Evolutionary conservation across 2,113 vertebrate species (phyloP), one percentile per base, ranked within the genome.

Genomic region (Callithrix jacchus): DNA sequence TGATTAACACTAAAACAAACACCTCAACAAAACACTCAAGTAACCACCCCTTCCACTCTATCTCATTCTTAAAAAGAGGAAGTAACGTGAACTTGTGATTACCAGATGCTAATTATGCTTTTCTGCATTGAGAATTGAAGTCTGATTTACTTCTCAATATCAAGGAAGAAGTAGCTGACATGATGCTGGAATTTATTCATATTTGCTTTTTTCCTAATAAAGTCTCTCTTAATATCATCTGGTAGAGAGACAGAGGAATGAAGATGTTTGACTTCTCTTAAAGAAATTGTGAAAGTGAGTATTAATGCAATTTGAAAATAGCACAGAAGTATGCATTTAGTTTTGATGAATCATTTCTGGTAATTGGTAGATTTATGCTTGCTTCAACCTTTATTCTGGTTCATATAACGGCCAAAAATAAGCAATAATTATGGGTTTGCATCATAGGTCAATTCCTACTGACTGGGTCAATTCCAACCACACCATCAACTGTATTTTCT

Each of bases 171-270:
- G 14, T 32, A 52, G 32, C 40, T 64, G 68, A 89, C 88, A 52
- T 3, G 35, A 10, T 56, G 4, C 74, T 14, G 5, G 42, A 52
- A 83, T 70, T 56, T 3, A 83, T 95, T 83, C 2, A 54, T 89
- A 88, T 54, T 56, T 81, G 5, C 64, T 90, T 87, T 23, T 79
- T 89, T 82, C 16, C 23, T 13, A 94, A 25, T 20, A 71, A 23
- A 80, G 56, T 83, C n/a, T 95, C 27, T 98, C 76, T 81, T 83
- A 84, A 66, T 47, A 81, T 89, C 91, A 71, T 92, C 95, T 98
- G 27, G 21, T 27, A 47, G 47, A 87, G 6, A n/a, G 25, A 58
- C 5, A 84, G 13, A 73, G 5, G 11, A 61, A 6, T 89, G 37
- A 95, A 83, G 27, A 79, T 89, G 47, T 5, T 84, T 94, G 23